These are phyloP conservation scores for Protophormia terraenovae DNA, from an alignment of 2,888 invertebrate genomes.

Conservation along the genomic window DNA sequence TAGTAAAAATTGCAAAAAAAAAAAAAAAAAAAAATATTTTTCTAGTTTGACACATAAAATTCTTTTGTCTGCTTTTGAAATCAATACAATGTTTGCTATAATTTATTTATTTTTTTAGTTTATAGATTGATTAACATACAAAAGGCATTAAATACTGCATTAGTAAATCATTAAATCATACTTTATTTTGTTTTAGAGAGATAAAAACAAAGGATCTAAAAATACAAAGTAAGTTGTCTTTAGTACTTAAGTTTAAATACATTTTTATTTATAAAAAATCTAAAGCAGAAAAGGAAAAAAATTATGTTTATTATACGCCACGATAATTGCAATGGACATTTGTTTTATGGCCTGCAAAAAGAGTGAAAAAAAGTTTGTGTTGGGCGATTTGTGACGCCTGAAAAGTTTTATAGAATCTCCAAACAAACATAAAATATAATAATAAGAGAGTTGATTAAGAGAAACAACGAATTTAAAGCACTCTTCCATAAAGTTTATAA, in stretches of 20 bases:
- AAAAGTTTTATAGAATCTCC: conserved; percentile 53
- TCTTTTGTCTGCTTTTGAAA: conserved; percentile 32
- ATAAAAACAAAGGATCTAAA: conserved; percentile 30
- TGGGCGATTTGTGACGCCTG: conserved; percentile 66
- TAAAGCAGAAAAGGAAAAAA: conserved; percentile 40
- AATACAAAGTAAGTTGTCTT: conserved; percentile 56
- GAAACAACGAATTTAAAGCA: background rate
- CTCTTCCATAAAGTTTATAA: background rate
- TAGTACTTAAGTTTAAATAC: conserved; percentile 33
- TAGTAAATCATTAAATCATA: conserved; percentile 68
- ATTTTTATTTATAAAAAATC: conserved; percentile 14
- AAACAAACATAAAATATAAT: background rate
- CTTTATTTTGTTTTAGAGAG: conserved; percentile 8
- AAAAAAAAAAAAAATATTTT: background rate
- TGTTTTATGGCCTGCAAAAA: conserved; percentile 64
- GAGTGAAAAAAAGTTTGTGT: conserved; percentile 2
- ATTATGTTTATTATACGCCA: conserved; percentile 58
- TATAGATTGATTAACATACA: conserved; percentile 63
- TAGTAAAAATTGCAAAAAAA: background rate
- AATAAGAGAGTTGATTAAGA: background rate
- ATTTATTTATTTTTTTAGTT: conserved; percentile 33
- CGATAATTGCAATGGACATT: conserved; percentile 65
- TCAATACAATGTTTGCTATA: conserved; percentile 46
- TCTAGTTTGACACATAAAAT: conserved; percentile 32
- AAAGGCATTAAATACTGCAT: conserved; percentile 68